Conservation (phyloP, 2,113 vertebrate genomes). For the Calonectris borealis region DNA sequence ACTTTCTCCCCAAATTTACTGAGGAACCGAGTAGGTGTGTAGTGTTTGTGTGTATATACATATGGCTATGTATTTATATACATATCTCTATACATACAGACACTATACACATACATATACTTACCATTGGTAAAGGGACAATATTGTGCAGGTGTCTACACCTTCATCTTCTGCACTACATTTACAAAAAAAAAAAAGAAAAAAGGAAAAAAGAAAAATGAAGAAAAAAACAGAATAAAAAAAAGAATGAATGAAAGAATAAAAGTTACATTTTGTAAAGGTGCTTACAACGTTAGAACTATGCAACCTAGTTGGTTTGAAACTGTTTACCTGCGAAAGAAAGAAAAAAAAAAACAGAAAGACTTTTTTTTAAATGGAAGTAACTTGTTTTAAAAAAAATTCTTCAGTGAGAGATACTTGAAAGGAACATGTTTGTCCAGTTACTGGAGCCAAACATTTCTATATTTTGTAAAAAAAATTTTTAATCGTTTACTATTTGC, state of each 20-base stretch:
- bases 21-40: constrained; percentile 56
- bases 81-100: constrained; percentile 23
- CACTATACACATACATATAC: neutral
- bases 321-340: constrained; percentile 87
- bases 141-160: constrained; percentile 69
- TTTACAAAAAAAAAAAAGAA: constrained; percentile 18
- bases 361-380: constrained; percentile 81
- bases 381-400: constrained; percentile 80
- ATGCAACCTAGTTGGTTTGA: constrained; percentile 96
- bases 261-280: constrained; percentile 85
- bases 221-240: constrained; percentile 58
- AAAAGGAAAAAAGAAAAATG: neutral
- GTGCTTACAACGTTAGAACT: constrained; percentile 94
- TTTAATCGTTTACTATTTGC: constrained; percentile 94
- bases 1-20: constrained; percentile 36
- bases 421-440: constrained; percentile 96
- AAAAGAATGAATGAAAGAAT: constrained; percentile 73
- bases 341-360: constrained; percentile 80
- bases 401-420: constrained; percentile 96
- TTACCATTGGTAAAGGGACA: constrained; percentile 55
- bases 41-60: constrained; percentile 53
- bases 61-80: constrained; percentile 7
- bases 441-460: constrained; percentile 98
- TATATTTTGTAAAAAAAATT: constrained; percentile 85
- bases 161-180: constrained; percentile 79